Evolutionary conservation across 1,140 invertebrate species (phyloP), one percentile per base, ranked within the genome.

Genomic region (Leucophenga varia): DNA sequence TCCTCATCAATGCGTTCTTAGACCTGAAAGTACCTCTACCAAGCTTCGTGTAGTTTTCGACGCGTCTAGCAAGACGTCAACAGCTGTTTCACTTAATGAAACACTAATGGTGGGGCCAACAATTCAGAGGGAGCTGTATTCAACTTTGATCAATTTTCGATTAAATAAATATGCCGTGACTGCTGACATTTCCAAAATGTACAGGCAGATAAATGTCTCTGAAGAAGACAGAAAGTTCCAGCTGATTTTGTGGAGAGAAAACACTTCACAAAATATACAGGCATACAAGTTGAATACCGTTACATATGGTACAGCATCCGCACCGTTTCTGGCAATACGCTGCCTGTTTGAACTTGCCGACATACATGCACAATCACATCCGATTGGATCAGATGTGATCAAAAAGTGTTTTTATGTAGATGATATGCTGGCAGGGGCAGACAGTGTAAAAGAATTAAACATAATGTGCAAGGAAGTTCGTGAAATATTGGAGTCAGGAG

Each of bases 161-260:
- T 78, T n/a, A n/a, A n/a, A n/a, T n/a, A n/a, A n/a, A n/a, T n/a
- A n/a, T n/a, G n/a, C n/a, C n/a, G n/a, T n/a, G 2, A 54, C 54
- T 2, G 59, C 51, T 10, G 77, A 78, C 37, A 61, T 77, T 38
- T 45, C 47, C 41, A 75, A 75, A 49, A 78, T 78, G 75, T 80
- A 76, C 42, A 47, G 76, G 8, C 73, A 77, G 47, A 61, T 78
- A 18, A 16, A 44, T 42, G 54, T 78, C 14, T 8, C 8, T 9
- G 8, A 38, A 68, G 45, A 59, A 6, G 55, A 76, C 44, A 39
- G 52, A 6, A 49, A 71, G 17, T 71, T 63, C 39, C 77, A 79
- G 50, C 43, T 57, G 35, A 78, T 80, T 14, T 17, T 79, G 4
- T 79, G 77, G 75, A 47, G 74, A 20, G 10, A 38, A 0, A 19